Evolutionary conservation across 2,113 vertebrate species (phyloP), one percentile per base, ranked within the genome.

Genomic region (Illadopsis cleaveri): DNA sequence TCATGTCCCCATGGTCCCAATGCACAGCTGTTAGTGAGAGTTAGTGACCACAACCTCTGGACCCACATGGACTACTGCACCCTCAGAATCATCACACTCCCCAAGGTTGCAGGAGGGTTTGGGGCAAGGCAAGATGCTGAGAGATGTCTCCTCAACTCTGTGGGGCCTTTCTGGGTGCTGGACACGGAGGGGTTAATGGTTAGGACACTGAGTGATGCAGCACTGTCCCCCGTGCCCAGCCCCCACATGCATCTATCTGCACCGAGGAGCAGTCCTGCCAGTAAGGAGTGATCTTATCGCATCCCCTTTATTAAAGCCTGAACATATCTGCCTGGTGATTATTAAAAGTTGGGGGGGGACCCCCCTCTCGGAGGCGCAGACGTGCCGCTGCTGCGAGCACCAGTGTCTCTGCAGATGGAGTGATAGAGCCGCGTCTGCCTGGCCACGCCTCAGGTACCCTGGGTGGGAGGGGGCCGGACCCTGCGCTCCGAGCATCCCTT

Each of bases 311-410:
- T 97, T 97, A 97, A 97, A 97, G 95, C 93, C 78, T 57, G 28
- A 70, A 89, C 95, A 56, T 97, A 97, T 97, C 97, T 97, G 96
- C 94, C 95, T 97, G 93, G 90, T 90, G 93, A 96, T 97, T 97
- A 97, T 97, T 97, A 97, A 97, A 97, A 96, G 92, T 80, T 93
- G 94, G 93, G 94, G 96, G 95, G 92, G 87, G 61, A 21, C 45
- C 50, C 92, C 96, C 94, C 45, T 50, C 95, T 93, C 58, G 6
- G 90, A 93, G 94, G 88, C 80, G 22, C 87, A 94, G 97, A 97
- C 97, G 93, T 95, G 96, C 93, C 21, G 56, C 96, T 91, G 87
- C 96, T 94, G 92, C 37, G 8, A 95, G 84, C 79, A 71, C 88
- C 90, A 89, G 80, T 42, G 81, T 80, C 73, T 94, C 89, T 92